A percentile compares a stretch with the other conserved stretches of the same genome.
Evolutionary conservation across 2,113 vertebrate genomes (phyloP).

Genomic region (Anseranas semipalmata): DNA sequence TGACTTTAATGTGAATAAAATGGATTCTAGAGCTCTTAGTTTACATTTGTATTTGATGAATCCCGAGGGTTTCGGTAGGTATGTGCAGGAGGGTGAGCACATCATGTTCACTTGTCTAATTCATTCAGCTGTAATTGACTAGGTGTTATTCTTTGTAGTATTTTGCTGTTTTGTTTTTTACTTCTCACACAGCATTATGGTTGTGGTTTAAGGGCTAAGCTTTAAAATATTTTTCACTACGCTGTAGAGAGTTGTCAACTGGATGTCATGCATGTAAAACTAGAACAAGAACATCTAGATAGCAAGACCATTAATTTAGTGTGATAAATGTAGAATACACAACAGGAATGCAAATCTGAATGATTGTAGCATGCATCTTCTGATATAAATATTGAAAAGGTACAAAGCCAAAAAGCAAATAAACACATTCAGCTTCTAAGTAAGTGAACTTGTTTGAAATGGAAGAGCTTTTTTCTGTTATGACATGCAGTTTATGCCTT

Average conservation of each 20-base stretch:
- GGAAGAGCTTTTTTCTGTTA: not conserved
- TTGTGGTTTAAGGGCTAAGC: not conserved
- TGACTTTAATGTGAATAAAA: not conserved
- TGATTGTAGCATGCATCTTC: not conserved
- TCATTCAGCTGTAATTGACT: not conserved
- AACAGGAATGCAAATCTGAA: not conserved
- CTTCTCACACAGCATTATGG: not conserved
- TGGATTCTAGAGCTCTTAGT: not conserved
- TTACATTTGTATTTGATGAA: not conserved
- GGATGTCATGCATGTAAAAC: constrained; percentile 26
- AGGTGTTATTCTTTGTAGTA: not conserved
- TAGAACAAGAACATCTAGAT: constrained; percentile 24
- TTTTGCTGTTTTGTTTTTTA: not conserved
- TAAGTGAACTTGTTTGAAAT: not conserved
- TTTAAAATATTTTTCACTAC: constrained; percentile 3
- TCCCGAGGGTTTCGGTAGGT: not conserved
- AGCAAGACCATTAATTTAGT: not conserved
- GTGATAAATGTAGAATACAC: not conserved
- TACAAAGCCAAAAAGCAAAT: not conserved
- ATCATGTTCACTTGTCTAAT: not conserved
- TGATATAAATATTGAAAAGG: not conserved
- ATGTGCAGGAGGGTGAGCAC: not conserved
- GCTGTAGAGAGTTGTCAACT: constrained; percentile 13
- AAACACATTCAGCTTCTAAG: not conserved
- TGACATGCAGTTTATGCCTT: not conserved